These are phyloP conservation scores for Phacellophora camtschatica DNA, from an alignment of 30 jellyfish, hydroid and myxozoan species.

Conservation along the genomic window DNA sequence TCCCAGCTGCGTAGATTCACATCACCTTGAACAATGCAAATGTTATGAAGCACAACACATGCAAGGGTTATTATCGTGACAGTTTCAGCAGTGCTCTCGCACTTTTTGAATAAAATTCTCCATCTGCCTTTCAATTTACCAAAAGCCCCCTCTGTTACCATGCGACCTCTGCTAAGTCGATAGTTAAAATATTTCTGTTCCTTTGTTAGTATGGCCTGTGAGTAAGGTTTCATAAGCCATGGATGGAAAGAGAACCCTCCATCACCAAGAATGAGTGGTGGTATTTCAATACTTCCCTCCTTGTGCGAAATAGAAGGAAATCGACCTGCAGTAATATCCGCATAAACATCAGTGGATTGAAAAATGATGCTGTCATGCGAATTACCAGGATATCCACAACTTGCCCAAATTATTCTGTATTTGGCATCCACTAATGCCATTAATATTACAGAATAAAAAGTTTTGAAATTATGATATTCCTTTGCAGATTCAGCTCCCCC, in stretches of 20 bases:
- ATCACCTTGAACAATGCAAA: constrained; percentile 41
- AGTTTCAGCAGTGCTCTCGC: constrained; percentile 22
- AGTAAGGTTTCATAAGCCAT: constrained; percentile 3
- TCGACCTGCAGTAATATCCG: too few relatives aligned
- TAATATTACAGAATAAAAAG: too few relatives aligned
- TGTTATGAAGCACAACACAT: constrained; percentile 62
- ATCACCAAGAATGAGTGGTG: constrained; percentile 4
- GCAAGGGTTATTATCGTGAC: constrained; percentile 18
- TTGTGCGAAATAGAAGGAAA: neutral
- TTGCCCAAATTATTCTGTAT: too few relatives aligned
- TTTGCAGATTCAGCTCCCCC: too few relatives aligned
- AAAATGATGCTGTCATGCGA: too few relatives aligned
- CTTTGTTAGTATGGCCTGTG: neutral
- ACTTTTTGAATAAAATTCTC: constrained; percentile 28
- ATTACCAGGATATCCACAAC: too few relatives aligned
- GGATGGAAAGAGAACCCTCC: constrained; percentile 1
- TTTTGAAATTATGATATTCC: too few relatives aligned
- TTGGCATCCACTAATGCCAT: too few relatives aligned
- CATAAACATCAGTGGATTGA: too few relatives aligned
- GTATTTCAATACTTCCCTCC: neutral
- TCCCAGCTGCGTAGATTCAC: constrained; percentile 10
- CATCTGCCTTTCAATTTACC: constrained; percentile 10
- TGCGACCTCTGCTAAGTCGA: too few relatives aligned
- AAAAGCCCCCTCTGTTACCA: too few relatives aligned
- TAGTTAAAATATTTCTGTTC: neutral